Evolutionary conservation across 1,140 invertebrate species (phyloP).

Genomic region (Drosophila kohkoa): DNA sequence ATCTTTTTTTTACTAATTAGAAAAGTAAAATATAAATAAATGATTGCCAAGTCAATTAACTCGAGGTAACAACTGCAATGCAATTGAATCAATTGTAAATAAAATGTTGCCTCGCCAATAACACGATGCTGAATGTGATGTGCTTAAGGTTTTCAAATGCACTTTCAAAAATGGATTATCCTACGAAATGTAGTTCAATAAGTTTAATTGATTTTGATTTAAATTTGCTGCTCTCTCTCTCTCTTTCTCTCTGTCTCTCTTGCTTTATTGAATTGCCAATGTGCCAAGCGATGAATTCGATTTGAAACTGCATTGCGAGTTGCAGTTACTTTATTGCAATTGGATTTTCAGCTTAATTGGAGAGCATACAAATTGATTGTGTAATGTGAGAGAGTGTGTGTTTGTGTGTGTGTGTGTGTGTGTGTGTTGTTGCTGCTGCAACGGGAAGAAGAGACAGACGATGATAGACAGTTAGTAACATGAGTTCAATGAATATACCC

Average conservation of each 20-base stretch:
- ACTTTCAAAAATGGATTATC: not conserved
- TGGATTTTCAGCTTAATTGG: constrained; percentile 30
- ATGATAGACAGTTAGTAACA: not conserved
- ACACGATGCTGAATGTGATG: not conserved
- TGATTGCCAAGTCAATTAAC: no score
- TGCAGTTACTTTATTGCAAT: constrained; percentile 8
- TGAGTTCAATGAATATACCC: constrained; percentile 2
- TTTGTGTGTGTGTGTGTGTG: no score
- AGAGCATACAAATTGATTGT: constrained; percentile 1
- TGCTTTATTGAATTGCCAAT: constrained; percentile 1
- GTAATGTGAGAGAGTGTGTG: not conserved
- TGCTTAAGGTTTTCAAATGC: constrained; percentile 1
- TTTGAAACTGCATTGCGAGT: constrained; percentile 5
- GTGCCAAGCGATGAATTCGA: not conserved
- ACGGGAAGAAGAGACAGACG: no score
- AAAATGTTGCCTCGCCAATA: no score
- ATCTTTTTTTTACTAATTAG: no score
- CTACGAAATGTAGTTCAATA: not conserved
- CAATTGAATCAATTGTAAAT: not conserved
- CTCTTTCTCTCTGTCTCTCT: not conserved
- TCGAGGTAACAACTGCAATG: no score
- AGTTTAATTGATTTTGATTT: constrained; percentile 4
- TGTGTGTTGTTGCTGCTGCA: no score
- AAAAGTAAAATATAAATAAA: no score
- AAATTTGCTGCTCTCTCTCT: not conserved